Base-by-base conservation (phyloP, 2,797 vertebrate species). In the Amphiprion clarkii region DNA sequence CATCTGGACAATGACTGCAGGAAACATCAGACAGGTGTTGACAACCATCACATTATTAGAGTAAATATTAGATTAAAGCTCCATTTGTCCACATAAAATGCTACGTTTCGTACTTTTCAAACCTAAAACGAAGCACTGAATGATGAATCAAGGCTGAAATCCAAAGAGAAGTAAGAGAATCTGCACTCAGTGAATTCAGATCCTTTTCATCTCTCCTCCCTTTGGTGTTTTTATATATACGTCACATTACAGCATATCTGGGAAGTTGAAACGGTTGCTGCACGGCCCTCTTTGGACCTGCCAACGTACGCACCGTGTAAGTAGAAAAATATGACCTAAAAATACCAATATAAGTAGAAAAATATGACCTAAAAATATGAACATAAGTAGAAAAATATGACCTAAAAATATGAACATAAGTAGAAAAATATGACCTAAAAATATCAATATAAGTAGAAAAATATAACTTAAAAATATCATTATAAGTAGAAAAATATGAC, bases 221-320 rank as follows among this genome's bases (percentile, higher is more conserved):
- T 52, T 39, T 52, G 54, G 74, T 44, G 23, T 54, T 19, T 23
- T 23, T 23, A 23, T 23, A 23, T 23, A 23, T 23, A 23, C 68
- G 48, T 85, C 79, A 83, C 23, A 16, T 57, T 55, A 64, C 62
- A 66, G 44, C 61, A 67, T 57, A 74, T 78, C 71, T 74, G 62
- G 59, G 67, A 82, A 74, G 61, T 17, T 78, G 44, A 81, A 76
- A 68, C 62, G 16, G 65, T n/a, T 69, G 29, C 66, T 40, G 57
- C 27, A 59, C 39, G 0, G 44, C 55, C 70, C 52, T 67, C 73
- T 73, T 55, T 53, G 59, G 73, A 78, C 54, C 48, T 59, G 75
- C 74, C 77, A 40, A 29, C 12, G 54, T 76, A 27, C 3, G 27
- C 27, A 3, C 27, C 4, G 27, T 27, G 27, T 27, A 27, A 27